Percentiles rank a stretch among this genome's conserved stretches.
phyloP scores from a whole-genome alignment of 2,797 vertebrate species.

The Sternarchorhynchus goeldii region DNA sequence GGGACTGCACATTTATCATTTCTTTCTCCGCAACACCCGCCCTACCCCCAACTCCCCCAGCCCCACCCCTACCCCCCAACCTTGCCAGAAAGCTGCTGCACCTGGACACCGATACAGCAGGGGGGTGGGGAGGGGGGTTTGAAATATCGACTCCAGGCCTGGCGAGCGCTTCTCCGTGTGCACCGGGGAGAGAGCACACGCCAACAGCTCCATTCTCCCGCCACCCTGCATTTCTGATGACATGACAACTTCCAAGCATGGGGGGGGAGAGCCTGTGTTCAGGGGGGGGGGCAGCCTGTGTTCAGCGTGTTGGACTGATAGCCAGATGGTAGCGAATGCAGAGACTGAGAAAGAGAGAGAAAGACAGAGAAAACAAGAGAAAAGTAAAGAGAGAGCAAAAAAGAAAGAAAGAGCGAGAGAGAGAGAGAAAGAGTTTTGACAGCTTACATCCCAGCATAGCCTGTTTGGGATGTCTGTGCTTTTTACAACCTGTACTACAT shows the following conservation, averaged over 20 bases:
- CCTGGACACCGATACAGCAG: background rate
- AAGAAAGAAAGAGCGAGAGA: background rate
- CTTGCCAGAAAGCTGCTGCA: background rate
- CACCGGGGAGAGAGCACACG: slow-evolving; percentile 17
- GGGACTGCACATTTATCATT: background rate
- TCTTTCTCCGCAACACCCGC: background rate
- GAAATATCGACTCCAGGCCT: slow-evolving; percentile 15
- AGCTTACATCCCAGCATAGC: background rate
- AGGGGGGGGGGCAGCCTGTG: slow-evolving; percentile 3
- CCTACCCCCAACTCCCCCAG: too few species aligned
- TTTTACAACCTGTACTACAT: too few species aligned
- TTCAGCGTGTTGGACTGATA: slow-evolving; percentile 64
- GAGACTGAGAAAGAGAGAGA: slow-evolving; percentile 39
- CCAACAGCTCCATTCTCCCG: slow-evolving; percentile 67
- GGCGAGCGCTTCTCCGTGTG: background rate
- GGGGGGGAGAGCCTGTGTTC: too few species aligned
- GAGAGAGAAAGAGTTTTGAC: background rate
- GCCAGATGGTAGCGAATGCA: slow-evolving; percentile 62
- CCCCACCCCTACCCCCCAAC: too few species aligned
- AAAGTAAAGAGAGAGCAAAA: too few species aligned
- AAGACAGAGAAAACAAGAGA: background rate
- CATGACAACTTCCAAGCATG: slow-evolving; percentile 60
- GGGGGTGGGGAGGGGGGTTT: slow-evolving; percentile 1
- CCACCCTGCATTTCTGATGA: slow-evolving; percentile 63
- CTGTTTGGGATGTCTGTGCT: too few species aligned